Base-by-base conservation (phyloP, 2,888 invertebrate species). In the Lithophane socia region DNA sequence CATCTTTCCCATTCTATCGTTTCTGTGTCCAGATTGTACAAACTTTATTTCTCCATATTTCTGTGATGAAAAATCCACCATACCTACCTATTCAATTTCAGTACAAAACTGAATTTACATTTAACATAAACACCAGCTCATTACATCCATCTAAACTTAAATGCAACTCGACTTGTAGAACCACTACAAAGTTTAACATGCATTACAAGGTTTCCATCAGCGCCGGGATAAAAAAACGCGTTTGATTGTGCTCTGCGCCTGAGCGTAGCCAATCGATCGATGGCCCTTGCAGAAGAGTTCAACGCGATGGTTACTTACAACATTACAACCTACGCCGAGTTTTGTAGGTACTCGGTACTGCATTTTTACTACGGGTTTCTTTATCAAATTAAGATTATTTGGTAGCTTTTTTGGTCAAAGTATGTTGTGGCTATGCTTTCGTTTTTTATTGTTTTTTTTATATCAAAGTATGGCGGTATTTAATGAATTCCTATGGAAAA, bases 221-320 rank as follows among this genome's bases (percentile, higher is more conserved):
- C 24, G 70, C 8, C 16, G 70, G 65, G 75, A 64, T 76, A 82
- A 90, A 89, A 89, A 90, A 92, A 92, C 91, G 87, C 90, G 92
- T 93, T 93, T 91, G 89, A 88, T 91, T 91, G 88, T 92, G 89
- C 87, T 90, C 86, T 89, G 92, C 90, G 92, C 90, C 83, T 86
- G 91, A 90, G 92, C 93, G 94, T 92, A 88, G 87, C 95, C 85
- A 95, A 96, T 96, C 95, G 96, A 94, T 91, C 96, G 92, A 92
- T 93, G 94, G 95, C 95, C 95, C 95, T 93, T 77, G 89, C 84
- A 87, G 92, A 91, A 93, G 95, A 95, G 94, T 95, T 96, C 94
- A 95, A 94, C 95, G 94, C 93, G 91, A 87, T 89, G 77, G 77
- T 75, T 65, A 65, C 80, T 80, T 65, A 80, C 80, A 79, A 79